Base-by-base conservation (phyloP, 2,113 vertebrate genomes). In the Bothrops jararaca region DNA sequence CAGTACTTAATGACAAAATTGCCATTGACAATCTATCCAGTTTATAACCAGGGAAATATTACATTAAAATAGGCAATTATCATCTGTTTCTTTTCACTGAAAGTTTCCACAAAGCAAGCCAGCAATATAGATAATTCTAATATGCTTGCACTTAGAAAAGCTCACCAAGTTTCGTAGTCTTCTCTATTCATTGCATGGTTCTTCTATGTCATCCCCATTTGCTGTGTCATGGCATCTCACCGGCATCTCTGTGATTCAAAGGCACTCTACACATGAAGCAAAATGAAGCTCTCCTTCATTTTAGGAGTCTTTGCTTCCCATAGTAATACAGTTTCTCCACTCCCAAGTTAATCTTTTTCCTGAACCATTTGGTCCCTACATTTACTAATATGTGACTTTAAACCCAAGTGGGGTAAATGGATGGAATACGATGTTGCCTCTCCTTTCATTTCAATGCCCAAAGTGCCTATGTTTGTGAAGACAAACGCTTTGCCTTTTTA, bases 1-100 rank as follows among this genome's bases (percentile, higher is more conserved):
- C 86, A 88, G 48, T 88, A 58, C 26, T 92, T 92, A 24, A 88
- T 54, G 69, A 20, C 48, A 92, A 74, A 92, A 92, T 88, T 92
- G n/a, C 48, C 58, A 11, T 69, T 92, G 26, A 53, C n/a, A 54
- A 74, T 23, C 57, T 74, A 34, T 92, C 86, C 58, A 69, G 39
- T 60, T 92, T 92, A 50, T 88, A 50, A 88, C 48, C 42, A 88
- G 23, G 2, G 53, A 26, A 92, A 48, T 69, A 24, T 34, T 29
- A 60, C 5, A 34, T 69, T 9, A 53, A 88, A 92, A 42, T n/a
- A 48, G 18, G 91, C 54, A 50, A 88, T 5, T 88, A 22, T 42
- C 58, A 92, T 69, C 29, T 91, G 74, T 56, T 45, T 34, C 26
- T 86, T 60, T 50, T 53, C 8, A 53, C n/a, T 88, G 22, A 88